These are phyloP conservation scores for Folsomia manolachei DNA, from an alignment of 2,888 invertebrate species.

Conservation along the genomic window DNA sequence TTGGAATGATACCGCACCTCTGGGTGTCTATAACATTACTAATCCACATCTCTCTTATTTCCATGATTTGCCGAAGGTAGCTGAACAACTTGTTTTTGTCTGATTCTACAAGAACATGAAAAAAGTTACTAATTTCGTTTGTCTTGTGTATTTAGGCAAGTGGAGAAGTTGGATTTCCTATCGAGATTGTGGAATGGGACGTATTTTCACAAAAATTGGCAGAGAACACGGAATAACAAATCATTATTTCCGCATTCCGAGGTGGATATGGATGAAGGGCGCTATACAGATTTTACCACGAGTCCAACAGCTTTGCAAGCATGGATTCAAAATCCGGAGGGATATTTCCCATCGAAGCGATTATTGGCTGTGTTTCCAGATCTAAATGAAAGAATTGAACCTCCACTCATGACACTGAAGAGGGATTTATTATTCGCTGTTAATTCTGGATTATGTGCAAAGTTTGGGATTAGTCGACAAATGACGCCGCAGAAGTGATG, in stretches of 20 bases:
- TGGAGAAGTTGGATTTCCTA: conserved; percentile 23
- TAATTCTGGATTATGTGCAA: conserved; percentile 20
- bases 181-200: conserved; percentile 27
- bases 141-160: no score
- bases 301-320: conserved; percentile 21
- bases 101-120: no score
- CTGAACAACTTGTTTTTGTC: no score
- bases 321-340: conserved; percentile 28
- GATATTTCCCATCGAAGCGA: conserved; percentile 28
- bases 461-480: conserved; percentile 17
- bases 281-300: conserved; percentile 29
- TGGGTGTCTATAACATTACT: conserved; percentile 40
- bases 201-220: conserved; percentile 20
- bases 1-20: conserved; percentile 30
- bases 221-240: conserved; percentile 32
- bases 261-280: conserved; percentile 31
- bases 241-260: conserved; percentile 27
- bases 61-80: conserved; percentile 27
- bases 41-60: conserved; percentile 26
- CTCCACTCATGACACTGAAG: conserved; percentile 24
- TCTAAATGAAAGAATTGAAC: conserved; percentile 15
- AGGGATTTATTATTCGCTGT: conserved; percentile 30
- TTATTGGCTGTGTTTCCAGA: conserved; percentile 6
- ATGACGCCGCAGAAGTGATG: no score
- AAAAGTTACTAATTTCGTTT: no score